phyloP scores from a whole-genome alignment of 2,797 vertebrate species.

The Coregonus sp. region DNA sequence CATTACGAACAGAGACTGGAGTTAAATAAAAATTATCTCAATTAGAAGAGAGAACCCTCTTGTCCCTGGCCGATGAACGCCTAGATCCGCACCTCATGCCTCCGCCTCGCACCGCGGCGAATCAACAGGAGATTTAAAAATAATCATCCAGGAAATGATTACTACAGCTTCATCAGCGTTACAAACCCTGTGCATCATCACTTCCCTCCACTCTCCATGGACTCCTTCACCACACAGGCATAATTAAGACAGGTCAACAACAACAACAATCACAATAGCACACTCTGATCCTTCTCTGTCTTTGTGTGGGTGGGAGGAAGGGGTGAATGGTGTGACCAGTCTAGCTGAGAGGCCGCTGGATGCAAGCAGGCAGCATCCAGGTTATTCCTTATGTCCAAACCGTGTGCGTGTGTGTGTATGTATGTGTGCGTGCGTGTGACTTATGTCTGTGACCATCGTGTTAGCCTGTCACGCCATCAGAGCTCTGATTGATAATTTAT shows the following conservation, averaged over 20 bases:
- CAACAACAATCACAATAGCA: not conserved
- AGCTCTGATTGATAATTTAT: not conserved
- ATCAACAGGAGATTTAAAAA: slow-evolving; percentile 28
- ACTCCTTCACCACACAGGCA: slow-evolving; percentile 3
- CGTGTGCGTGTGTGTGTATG: too few species aligned
- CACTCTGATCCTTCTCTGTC: not conserved
- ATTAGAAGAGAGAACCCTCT: slow-evolving; percentile 1
- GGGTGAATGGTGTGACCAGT: too few species aligned
- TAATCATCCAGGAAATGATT: slow-evolving; percentile 36
- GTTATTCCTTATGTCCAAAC: not conserved
- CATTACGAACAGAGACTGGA: not conserved
- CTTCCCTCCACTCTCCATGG: not conserved
- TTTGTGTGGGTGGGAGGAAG: not conserved
- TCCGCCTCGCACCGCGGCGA: not conserved
- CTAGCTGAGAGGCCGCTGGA: not conserved
- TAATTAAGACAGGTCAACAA: slow-evolving; percentile 4
- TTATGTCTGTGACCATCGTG: not conserved
- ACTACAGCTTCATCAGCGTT: slow-evolving; percentile 34
- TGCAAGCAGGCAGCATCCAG: not conserved
- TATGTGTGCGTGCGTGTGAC: not conserved
- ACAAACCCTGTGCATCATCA: not conserved
- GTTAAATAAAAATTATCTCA: not conserved
- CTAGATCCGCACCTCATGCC: too few species aligned
- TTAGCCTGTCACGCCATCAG: not conserved
- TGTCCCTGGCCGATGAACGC: not conserved